Base-by-base conservation (phyloP, 2,113 vertebrate genomes). In the Perca fluviatilis region DNA sequence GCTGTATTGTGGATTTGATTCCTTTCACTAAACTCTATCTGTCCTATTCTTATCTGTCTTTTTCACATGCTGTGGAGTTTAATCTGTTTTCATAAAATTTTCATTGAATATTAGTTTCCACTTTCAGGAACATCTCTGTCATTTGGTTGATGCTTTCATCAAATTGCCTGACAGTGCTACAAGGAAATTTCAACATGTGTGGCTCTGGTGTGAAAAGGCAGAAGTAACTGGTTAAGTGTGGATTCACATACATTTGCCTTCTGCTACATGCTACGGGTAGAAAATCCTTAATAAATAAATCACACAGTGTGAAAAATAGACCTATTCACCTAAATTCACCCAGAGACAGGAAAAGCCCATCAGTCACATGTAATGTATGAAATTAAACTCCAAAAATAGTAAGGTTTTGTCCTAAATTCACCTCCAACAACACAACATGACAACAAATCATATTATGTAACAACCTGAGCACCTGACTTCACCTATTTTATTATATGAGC, bases 211-310 rank as follows among this genome's bases (percentile, higher is more conserved):
- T 67, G 84, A 78, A 68, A 47, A 78, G 10, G 62, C 56, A 66
- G 73, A 72, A 81, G 61, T 68, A 84, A 75, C 50, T 0, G 23
- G 16, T 16, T 69, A 16, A 78, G 68, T 74, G 79, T 68, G 56
- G 13, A 5, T 30, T 77, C 61, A 50, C 62, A 72, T 49, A 27
- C 46, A 2, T 66, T 56, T 14, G 1, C 47, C 11, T 53, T 25
- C 36, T 12, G 15, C 62, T 27, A 4, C 47, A 33, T 23, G 64
- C 57, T 9, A n/a, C 21, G 49, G 46, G 25, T 9, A n/a, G 46
- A 60, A 60, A 77, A 36, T 18, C 18, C 36, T 27, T 60, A 4
- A 74, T 74, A 50, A 74, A 78, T 58, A 43, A 46, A 46, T 33
- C 23, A n/a, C 4, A 14, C 3, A 27, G 56, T 25, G 63, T 19